Percentiles rank a stretch among this genome's conserved stretches.
These are phyloP conservation scores for Caradrina kadenii DNA, from an alignment of 2,888 invertebrate species.

Conservation along the genomic window DNA sequence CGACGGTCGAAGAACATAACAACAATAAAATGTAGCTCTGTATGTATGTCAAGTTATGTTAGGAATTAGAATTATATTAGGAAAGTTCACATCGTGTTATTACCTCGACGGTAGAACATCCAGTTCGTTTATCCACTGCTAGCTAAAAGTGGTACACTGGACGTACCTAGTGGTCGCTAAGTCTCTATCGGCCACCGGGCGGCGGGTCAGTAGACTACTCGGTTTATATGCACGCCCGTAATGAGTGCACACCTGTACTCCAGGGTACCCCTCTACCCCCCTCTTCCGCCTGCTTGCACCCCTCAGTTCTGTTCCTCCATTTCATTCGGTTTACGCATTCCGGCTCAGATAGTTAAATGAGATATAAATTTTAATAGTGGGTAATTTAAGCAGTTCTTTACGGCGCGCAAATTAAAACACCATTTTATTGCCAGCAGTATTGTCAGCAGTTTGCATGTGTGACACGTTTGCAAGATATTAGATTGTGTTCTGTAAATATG, in stretches of 20 bases:
- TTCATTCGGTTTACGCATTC: constrained; percentile 43
- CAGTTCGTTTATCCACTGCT: constrained; percentile 5
- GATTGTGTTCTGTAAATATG: not conserved
- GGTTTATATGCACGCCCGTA: constrained; percentile 41
- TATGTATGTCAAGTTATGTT: not conserved
- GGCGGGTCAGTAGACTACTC: constrained; percentile 21
- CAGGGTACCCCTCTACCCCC: not conserved
- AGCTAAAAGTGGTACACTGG: not conserved
- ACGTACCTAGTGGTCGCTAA: constrained; percentile 10
- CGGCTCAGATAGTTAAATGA: constrained; percentile 41
- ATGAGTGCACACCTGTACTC: constrained; percentile 50
- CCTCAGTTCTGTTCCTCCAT: constrained; percentile 3
- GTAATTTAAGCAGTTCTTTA: constrained; percentile 45
- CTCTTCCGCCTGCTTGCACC: not conserved
- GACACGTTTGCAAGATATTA: not conserved
- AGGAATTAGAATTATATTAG: too few relatives aligned
- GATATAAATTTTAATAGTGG: constrained; percentile 49
- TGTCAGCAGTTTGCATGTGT: not conserved
- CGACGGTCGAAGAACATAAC: not conserved
- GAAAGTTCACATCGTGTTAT: not conserved
- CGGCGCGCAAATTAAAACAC: constrained; percentile 30
- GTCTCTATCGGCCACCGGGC: constrained; percentile 31
- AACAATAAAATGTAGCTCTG: not conserved
- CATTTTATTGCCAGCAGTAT: constrained; percentile 18
- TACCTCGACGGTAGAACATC: not conserved